A percentile compares a stretch with the other conserved stretches of the same genome.
Conservation (phyloP, 2,888 invertebrate genomes). For the Hypomecis punctinalis region DNA sequence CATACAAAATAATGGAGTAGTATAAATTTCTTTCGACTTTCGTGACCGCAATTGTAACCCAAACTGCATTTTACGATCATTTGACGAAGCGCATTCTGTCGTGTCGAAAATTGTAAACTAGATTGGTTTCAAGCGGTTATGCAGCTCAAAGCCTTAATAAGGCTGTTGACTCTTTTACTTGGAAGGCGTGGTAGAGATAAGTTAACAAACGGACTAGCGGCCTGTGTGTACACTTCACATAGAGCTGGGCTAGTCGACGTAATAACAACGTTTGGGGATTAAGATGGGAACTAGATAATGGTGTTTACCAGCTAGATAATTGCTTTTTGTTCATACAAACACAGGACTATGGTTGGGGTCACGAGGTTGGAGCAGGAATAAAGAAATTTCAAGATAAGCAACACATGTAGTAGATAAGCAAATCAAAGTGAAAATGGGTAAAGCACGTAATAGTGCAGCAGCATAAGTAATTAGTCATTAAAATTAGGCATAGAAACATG, state of each 20-base stretch:
- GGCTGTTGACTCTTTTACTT: constrained; percentile 77
- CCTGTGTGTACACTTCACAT: constrained; percentile 78
- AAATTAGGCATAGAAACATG: too few relatives aligned
- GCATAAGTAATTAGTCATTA: too few relatives aligned
- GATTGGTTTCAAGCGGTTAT: constrained; percentile 41
- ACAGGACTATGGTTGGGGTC: too few relatives aligned
- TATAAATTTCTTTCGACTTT: too few relatives aligned
- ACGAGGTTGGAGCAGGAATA: too few relatives aligned
- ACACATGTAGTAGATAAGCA: too few relatives aligned
- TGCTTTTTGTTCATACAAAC: neutral
- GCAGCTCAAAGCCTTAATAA: constrained; percentile 69
- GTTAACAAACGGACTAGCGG: constrained; percentile 76
- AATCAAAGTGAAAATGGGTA: too few relatives aligned
- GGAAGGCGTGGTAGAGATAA: constrained; percentile 73
- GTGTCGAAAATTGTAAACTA: constrained; percentile 1
- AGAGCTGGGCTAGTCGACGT: constrained; percentile 63
- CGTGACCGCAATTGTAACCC: too few relatives aligned
- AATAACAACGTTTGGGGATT: constrained; percentile 65
- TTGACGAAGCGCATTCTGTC: neutral
- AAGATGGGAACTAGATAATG: constrained; percentile 46
- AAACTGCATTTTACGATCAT: neutral
- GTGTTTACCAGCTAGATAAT: constrained; percentile 25
- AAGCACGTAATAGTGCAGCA: too few relatives aligned
- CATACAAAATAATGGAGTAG: too few relatives aligned
- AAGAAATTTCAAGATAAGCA: too few relatives aligned